A percentile compares a stretch with the other conserved stretches of the same genome.
Conservation (phyloP, 2,888 invertebrate genomes). For the Alsophila aescularia region DNA sequence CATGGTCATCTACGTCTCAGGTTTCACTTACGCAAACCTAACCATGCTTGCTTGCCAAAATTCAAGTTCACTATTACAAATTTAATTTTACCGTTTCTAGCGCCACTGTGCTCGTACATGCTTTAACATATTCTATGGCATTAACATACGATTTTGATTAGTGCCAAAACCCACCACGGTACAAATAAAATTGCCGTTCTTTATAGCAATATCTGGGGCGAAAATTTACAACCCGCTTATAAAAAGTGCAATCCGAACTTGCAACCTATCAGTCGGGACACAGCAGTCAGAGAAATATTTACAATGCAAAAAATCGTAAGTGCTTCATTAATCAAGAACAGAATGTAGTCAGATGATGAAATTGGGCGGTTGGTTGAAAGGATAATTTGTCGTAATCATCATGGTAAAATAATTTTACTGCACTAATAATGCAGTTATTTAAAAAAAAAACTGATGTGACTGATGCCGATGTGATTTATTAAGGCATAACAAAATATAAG, state of each 20-base stretch:
- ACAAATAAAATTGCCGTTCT: neutral
- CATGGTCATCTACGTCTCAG: constrained; percentile 6
- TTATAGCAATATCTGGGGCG: constrained; percentile 27
- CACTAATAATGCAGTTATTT: too few species aligned
- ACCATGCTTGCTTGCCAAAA: neutral
- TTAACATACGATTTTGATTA: neutral
- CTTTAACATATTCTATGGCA: neutral
- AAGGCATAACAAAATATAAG: too few species aligned
- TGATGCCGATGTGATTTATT: too few species aligned
- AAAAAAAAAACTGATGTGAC: too few species aligned
- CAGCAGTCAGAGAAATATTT: constrained; percentile 43
- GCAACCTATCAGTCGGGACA: constrained; percentile 60
- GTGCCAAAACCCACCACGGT: constrained; percentile 14
- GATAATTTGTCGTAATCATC: constrained; percentile 2
- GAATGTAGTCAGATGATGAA: neutral
- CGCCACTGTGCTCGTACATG: neutral
- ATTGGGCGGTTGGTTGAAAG: neutral
- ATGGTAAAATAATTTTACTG: neutral
- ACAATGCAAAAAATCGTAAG: constrained; percentile 68
- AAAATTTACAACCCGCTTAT: constrained; percentile 40
- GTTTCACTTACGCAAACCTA: constrained; percentile 7
- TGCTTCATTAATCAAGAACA: constrained; percentile 28
- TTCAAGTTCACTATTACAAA: neutral
- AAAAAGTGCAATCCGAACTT: constrained; percentile 53
- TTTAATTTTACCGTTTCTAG: neutral